These are phyloP conservation scores for Drosophila ficusphila DNA, from an alignment of 1,140 invertebrate genomes.

Conservation along the genomic window DNA sequence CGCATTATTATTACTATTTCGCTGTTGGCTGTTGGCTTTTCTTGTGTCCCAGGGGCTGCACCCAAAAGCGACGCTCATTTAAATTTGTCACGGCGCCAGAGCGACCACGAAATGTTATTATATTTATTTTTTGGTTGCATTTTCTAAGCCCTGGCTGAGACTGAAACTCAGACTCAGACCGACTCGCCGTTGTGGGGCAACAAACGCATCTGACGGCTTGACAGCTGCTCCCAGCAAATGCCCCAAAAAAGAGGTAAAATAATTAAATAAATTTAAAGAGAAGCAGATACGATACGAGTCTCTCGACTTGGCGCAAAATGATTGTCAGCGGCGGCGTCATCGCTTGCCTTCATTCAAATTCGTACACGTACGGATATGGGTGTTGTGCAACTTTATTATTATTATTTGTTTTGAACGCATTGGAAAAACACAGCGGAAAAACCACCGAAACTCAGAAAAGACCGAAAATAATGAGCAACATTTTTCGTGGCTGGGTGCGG, in stretches of 20 bases:
- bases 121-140: conserved; percentile 50
- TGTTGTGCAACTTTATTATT: conserved; percentile 52
- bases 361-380: conserved; percentile 28
- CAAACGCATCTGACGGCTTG: conserved; percentile 49
- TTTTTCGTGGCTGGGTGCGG: conserved; percentile 39
- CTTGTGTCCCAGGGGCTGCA: conserved; percentile 23
- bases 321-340: conserved; percentile 18
- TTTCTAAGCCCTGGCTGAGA: conserved; percentile 39
- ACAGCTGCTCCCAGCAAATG: conserved; percentile 49
- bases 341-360: conserved; percentile 32
- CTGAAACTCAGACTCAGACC: too few relatives aligned
- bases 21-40: conserved; percentile 6
- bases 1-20: conserved; percentile 22
- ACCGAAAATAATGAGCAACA: conserved; percentile 34
- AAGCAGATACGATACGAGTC: conserved; percentile 9
- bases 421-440: conserved; percentile 43
- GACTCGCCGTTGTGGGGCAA: conserved; percentile 25
- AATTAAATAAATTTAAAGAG: conserved; percentile 42
- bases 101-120: conserved; percentile 38
- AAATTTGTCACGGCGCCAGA: conserved; percentile 55
- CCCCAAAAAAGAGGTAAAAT: conserved; percentile 36
- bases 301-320: conserved; percentile 8
- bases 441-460: too few relatives aligned
- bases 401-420: conserved; percentile 39
- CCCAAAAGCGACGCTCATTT: conserved; percentile 52